Evolutionary conservation across 2,797 vertebrate species (phyloP).

Genomic region (Iguana delicatissima): DNA sequence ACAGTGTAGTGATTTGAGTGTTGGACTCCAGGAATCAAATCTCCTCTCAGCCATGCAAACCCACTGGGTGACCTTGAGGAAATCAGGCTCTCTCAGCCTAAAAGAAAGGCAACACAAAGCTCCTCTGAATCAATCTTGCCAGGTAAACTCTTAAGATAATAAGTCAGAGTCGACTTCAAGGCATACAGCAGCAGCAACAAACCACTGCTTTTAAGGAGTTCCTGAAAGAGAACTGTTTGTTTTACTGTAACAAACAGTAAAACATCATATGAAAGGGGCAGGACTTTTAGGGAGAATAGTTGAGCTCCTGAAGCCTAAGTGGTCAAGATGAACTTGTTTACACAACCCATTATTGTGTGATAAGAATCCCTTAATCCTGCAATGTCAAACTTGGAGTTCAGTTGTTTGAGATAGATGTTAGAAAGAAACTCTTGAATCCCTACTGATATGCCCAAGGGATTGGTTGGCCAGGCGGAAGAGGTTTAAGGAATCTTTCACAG

Average conservation of each 20-base stretch:
- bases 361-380: slow-evolving; percentile 40
- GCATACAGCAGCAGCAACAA: no score
- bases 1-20: no score
- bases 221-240: not conserved
- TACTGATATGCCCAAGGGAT: slow-evolving; percentile 21
- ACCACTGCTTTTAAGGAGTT: not conserved
- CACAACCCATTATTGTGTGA: slow-evolving; percentile 29
- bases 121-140: no score
- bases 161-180: no score
- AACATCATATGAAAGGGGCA: not conserved
- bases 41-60: no score
- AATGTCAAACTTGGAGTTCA: slow-evolving; percentile 15
- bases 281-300: not conserved
- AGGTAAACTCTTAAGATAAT: no score
- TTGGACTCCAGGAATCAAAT: no score
- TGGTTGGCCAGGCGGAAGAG: slow-evolving; percentile 12
- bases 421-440: slow-evolving; percentile 24
- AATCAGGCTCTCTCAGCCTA: not conserved
- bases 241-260: not conserved
- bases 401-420: slow-evolving; percentile 18
- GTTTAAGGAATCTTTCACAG: slow-evolving; percentile 16
- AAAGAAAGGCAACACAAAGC: no score
- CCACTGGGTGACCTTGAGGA: no score
- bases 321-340: slow-evolving; percentile 26
- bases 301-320: not conserved